These are phyloP conservation scores for Acanthopleura granulata DNA, from an alignment of 2,888 invertebrate genomes.

Conservation along the genomic window DNA sequence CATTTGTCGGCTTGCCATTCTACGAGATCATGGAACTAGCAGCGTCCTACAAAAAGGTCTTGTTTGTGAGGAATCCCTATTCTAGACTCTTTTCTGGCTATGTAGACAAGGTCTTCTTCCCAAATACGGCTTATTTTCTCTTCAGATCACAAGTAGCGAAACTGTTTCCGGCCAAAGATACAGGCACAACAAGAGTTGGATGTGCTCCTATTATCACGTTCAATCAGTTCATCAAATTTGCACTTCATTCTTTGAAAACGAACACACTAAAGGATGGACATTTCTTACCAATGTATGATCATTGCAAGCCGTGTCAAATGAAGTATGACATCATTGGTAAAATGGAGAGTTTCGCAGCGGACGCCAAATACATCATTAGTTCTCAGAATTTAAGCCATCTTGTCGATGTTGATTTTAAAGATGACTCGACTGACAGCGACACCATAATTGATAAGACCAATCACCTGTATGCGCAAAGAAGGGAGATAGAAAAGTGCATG, in stretches of 20 bases:
- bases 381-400: conserved; percentile 35
- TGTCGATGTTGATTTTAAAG: conserved; percentile 32
- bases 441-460: conserved; percentile 41
- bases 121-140: conserved; percentile 45
- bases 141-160: conserved; percentile 37
- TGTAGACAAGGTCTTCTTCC: conserved; percentile 49
- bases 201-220: conserved; percentile 53
- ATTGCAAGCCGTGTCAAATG: conserved; percentile 42
- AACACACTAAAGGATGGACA: conserved; percentile 39
- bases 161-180: neutral
- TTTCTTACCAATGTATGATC: conserved; percentile 45
- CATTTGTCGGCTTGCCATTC: neutral
- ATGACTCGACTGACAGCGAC: conserved; percentile 40
- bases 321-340: conserved; percentile 47
- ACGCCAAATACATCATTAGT: conserved; percentile 32
- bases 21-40: conserved; percentile 24
- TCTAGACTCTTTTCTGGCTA: conserved; percentile 47
- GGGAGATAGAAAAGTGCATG: conserved; percentile 34
- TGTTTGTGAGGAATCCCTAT: conserved; percentile 51
- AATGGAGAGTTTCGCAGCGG: conserved; percentile 44
- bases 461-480: conserved; percentile 32
- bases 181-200: conserved; percentile 29
- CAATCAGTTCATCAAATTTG: conserved; percentile 42
- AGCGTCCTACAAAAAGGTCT: conserved; percentile 34
- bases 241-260: conserved; percentile 30